These are phyloP conservation scores for Micrasema longulum DNA, from an alignment of 1,140 invertebrate genomes.

Conservation along the genomic window DNA sequence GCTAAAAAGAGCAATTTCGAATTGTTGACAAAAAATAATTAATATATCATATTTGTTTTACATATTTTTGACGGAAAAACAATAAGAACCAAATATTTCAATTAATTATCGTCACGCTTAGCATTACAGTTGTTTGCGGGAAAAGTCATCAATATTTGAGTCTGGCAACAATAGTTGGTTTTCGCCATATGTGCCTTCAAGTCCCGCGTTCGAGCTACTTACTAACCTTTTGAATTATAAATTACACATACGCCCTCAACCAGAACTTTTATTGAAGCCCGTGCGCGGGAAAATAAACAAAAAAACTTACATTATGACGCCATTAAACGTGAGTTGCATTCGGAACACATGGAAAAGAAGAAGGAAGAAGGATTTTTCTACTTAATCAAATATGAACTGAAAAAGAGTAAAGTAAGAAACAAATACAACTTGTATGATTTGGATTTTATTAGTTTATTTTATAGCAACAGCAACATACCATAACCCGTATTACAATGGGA, in stretches of 20 bases:
- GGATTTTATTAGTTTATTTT: no score
- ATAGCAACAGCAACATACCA: no score
- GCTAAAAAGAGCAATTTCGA: no score
- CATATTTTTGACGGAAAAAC: no score
- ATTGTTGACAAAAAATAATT: no score
- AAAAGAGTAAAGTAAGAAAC: no score
- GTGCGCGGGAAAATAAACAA: background rate
- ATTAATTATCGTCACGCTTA: background rate
- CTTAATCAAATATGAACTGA: no score
- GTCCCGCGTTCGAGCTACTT: background rate
- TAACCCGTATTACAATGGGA: no score
- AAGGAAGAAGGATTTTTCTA: no score
- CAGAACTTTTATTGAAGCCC: background rate
- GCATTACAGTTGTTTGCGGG: background rate
- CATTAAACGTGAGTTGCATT: conserved; percentile 26
- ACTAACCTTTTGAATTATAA: background rate
- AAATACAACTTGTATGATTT: no score
- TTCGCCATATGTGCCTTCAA: background rate
- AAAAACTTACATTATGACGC: conserved; percentile 30
- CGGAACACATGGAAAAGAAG: no score
- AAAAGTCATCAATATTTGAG: conserved; percentile 22
- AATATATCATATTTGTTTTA: no score
- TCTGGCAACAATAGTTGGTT: background rate
- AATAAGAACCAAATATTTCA: background rate
- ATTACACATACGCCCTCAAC: background rate